phyloP scores from a whole-genome alignment of 2,888 invertebrate species.

The Eristalis tenax region DNA sequence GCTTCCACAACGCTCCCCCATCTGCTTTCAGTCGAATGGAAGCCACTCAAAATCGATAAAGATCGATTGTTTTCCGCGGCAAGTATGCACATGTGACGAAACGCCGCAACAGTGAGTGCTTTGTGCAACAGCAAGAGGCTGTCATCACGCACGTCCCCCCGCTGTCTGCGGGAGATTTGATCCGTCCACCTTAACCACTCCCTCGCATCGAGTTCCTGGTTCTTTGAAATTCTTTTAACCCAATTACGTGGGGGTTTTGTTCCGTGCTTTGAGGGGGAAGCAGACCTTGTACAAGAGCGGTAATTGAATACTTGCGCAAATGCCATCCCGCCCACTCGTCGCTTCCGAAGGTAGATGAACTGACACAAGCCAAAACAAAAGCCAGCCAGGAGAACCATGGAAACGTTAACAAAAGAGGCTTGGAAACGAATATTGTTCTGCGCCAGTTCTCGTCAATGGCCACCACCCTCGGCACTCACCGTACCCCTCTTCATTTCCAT shows the following conservation, averaged over 20 bases:
- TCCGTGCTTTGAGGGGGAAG: conserved; percentile 33
- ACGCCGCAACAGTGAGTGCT: not conserved
- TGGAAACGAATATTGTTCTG: conserved; percentile 47
- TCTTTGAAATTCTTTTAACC: conserved; percentile 43
- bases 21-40: conserved; percentile 5
- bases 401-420: conserved; percentile 53
- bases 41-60: conserved; percentile 27
- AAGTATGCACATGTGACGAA: conserved; percentile 19
- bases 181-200: conserved; percentile 25
- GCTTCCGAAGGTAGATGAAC: conserved; percentile 65
- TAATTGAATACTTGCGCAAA: conserved; percentile 60
- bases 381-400: conserved; percentile 17
- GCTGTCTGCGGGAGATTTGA: not conserved
- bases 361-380: conserved; percentile 28
- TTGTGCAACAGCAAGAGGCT: conserved; percentile 35
- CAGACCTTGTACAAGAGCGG: conserved; percentile 61
- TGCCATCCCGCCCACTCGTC: conserved; percentile 3
- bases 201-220: conserved; percentile 26
- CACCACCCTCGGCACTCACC: conserved; percentile 2
- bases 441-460: conserved; percentile 43
- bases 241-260: conserved; percentile 50
- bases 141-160: not conserved
- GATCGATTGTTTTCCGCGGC: not conserved
- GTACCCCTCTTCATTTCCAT: conserved; percentile 38
- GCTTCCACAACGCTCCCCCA: not conserved